Evolutionary conservation across 2,797 vertebrate genomes (phyloP).

Genomic region (Brotula barbata): DNA sequence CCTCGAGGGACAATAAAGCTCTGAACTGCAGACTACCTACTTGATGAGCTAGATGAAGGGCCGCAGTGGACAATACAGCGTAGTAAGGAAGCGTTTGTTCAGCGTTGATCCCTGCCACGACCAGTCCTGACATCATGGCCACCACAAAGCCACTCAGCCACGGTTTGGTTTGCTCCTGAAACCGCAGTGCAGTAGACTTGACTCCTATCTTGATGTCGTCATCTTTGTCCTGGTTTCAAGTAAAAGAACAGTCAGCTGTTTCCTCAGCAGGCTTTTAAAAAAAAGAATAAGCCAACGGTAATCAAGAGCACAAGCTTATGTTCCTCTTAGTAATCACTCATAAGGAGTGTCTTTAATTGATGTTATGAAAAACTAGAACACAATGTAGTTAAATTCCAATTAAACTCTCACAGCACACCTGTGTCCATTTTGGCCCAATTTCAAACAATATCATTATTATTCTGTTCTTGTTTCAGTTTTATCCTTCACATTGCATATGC

Average conservation of each 20-base stretch:
- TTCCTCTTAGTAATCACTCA: too few species aligned
- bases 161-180: conserved; percentile 86
- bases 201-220: conserved; percentile 90
- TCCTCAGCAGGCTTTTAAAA: background rate
- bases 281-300: too few species aligned
- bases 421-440: too few species aligned
- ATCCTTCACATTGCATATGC: background rate
- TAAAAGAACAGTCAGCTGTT: background rate
- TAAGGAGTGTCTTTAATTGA: too few species aligned
- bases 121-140: conserved; percentile 86
- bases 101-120: conserved; percentile 80
- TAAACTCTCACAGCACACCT: too few species aligned
- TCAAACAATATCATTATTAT: too few species aligned
- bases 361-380: too few species aligned
- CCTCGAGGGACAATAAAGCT: too few species aligned
- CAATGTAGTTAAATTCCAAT: too few species aligned
- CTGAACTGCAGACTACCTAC: conserved; percentile 66
- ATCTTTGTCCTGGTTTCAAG: conserved; percentile 85
- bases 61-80: conserved; percentile 74
- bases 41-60: conserved; percentile 86
- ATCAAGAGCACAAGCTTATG: too few species aligned
- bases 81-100: conserved; percentile 90
- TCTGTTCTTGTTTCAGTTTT: too few species aligned
- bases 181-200: conserved; percentile 90
- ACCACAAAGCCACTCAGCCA: conserved; percentile 89